Base-by-base conservation (phyloP, 1,140 invertebrate genomes). In the Gryon sp. region DNA sequence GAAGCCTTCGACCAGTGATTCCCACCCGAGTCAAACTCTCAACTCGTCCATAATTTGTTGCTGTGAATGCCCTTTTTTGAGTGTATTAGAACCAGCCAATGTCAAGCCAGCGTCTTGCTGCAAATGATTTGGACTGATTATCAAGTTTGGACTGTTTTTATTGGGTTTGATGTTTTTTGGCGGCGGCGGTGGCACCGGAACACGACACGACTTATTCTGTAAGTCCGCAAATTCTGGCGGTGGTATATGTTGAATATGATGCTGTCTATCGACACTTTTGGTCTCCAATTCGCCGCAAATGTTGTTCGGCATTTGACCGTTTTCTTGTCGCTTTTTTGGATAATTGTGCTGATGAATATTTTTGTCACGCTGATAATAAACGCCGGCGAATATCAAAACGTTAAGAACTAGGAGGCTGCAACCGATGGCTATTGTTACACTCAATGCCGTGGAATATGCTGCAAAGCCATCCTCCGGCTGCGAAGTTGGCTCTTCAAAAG, bases 401-500 rank as follows among this genome's bases (percentile, higher is more conserved):
- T 97, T 97, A 7, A 97, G 88, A 41, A 97, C 94, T 5, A 97
- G 90, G 14, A 98, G 87, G 0, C 94, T 95, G 82, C 95, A 96
- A 2, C 96, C 96, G 24, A 97, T 95, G 4, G 95, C 95, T 72
- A 97, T 95, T 3, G 95, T 97, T 5, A 97, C 93, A 78, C 93
- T 95, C 1, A 97, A 85, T 1, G 95, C 94, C 1, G 95, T 96
- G 3, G 93, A 94, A 82, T 95, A 96, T 0, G 93, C 93, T 0
- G 93, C 93, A 78, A 96, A 96, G 0, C 95, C 95, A 50, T 96
- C 94, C 84, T 94, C 94, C 0, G 94, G 92, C n/a, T 91, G 90
- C 1, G 91, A 89, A 14, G 90, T 88, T 6, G 86, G 79, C 19
- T 86, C 86, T 38, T 86, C 87, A 46, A 83, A 86, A 4, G 85